These are phyloP conservation scores for Trachelus stipa DNA, from an alignment of 2,888 invertebrate genomes.

Conservation along the genomic window DNA sequence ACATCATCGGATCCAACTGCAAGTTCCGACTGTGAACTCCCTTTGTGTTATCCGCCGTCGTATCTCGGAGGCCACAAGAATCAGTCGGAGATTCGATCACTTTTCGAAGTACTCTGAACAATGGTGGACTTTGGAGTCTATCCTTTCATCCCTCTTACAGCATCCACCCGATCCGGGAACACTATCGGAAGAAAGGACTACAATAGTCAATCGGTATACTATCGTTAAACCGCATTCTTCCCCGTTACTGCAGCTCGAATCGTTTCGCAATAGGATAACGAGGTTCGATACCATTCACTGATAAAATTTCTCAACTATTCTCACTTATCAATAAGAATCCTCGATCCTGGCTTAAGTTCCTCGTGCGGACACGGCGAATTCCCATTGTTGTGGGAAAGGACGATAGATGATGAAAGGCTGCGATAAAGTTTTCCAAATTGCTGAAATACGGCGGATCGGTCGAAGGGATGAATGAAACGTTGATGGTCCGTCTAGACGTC, in stretches of 20 bases:
- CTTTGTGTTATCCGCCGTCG: background rate
- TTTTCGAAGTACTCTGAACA: background rate
- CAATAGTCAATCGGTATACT: background rate
- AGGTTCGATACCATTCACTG: background rate
- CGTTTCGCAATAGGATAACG: background rate
- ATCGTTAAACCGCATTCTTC: background rate
- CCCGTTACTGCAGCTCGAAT: background rate
- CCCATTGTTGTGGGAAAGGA: background rate
- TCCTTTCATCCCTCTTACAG: background rate
- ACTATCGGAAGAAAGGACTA: background rate
- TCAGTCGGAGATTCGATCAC: background rate
- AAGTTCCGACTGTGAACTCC: background rate
- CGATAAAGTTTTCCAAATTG: background rate
- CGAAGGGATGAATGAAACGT: background rate
- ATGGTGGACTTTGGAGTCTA: background rate
- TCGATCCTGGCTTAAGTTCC: background rate
- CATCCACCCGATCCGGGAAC: background rate
- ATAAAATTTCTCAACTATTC: background rate
- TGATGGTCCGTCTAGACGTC: background rate
- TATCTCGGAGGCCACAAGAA: background rate
- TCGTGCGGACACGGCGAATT: background rate
- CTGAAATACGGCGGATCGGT: background rate
- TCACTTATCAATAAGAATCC: background rate
- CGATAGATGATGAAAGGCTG: background rate
- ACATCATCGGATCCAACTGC: background rate